A percentile compares a stretch with the other conserved stretches of the same genome.
Conservation (phyloP, 2,888 invertebrate species). For the Carabus problematicus region DNA sequence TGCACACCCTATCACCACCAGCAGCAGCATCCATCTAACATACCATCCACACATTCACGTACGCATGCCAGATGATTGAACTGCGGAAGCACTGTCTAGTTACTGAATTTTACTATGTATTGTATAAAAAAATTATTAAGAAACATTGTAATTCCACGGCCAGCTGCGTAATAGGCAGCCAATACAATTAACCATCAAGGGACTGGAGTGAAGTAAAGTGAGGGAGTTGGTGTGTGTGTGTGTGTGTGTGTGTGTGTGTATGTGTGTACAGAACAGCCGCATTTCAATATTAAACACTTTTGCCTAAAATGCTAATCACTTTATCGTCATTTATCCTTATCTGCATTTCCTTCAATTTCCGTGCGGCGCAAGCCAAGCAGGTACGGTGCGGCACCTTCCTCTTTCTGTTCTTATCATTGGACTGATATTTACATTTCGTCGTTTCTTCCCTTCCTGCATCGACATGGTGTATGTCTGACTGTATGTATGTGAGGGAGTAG, state of each 20-base stretch:
- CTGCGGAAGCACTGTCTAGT: no score
- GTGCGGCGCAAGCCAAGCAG: conserved; percentile 47
- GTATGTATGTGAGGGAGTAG: conserved; percentile 41
- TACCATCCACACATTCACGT: no score
- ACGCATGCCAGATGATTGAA: no score
- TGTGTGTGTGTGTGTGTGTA: conserved; percentile 62
- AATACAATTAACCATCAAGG: conserved; percentile 51
- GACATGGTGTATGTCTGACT: conserved; percentile 7
- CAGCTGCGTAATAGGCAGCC: conserved; percentile 60
- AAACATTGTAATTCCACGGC: no score
- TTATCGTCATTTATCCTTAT: conserved; percentile 54
- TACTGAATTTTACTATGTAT: no score
- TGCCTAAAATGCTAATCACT: conserved; percentile 49
- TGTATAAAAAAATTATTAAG: no score
- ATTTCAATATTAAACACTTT: conserved; percentile 41
- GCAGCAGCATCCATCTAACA: no score
- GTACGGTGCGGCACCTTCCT: conserved; percentile 48
- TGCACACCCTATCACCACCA: conserved; percentile 52
- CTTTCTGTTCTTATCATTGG: conserved; percentile 45
- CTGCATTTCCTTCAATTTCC: conserved; percentile 54
- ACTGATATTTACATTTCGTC: conserved; percentile 51
- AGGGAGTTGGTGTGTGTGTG: conserved; percentile 47
- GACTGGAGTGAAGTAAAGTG: no score
- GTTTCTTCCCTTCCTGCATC: conserved; percentile 42
- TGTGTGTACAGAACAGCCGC: conserved; percentile 50